Evolutionary conservation across 2,797 vertebrate species (phyloP), one percentile per base, ranked within the genome.

Genomic region (Sebastes nivosus): DNA sequence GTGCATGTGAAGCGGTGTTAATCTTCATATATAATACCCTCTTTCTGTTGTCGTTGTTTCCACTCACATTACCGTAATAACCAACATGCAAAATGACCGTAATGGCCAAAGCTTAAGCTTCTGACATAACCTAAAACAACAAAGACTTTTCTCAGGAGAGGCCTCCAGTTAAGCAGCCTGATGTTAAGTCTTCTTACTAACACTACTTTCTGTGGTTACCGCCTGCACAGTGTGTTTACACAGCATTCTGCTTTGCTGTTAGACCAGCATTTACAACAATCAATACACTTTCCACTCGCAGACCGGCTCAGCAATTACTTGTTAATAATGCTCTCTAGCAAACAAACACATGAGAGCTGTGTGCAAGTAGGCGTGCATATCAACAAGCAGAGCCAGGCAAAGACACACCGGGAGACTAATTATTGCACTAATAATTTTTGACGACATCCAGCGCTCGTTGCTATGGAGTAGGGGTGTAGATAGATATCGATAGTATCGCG

Each of bases 261-360:
- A 66, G 79, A 77, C 32, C 79, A 57, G 75, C 77, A 46, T 86
- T 81, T 79, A 71, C 61, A 81, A 68, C 74, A 67, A 89, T 92
- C 90, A 71, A 92, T 92, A 82, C 2, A 55, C 63, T 81, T 69
- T 86, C 79, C 74, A 76, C 73, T 81, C 50, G 52, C 72, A 77
- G 70, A 78, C 87, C 66, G 80, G 71, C 82, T 67, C 57, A 32
- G 68, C 81, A 85, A 82, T 91, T 89, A 87, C 75, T 82, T 74
- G 71, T 60, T 87, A 74, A 65, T 81, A 68, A 86, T 64, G 54
- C 63, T 38, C 81, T 82, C 30, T 34, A 34, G 32, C 66, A 55
- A 79, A 82, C 78, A 81, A 83, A 84, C 81, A 85, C 60, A 59
- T 2, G 55, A 38, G 63, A 42, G 52, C 63, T 9, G 14, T n/a